Conservation (phyloP, 2,888 invertebrate genomes). For the Pristionchus arcanus region DNA sequence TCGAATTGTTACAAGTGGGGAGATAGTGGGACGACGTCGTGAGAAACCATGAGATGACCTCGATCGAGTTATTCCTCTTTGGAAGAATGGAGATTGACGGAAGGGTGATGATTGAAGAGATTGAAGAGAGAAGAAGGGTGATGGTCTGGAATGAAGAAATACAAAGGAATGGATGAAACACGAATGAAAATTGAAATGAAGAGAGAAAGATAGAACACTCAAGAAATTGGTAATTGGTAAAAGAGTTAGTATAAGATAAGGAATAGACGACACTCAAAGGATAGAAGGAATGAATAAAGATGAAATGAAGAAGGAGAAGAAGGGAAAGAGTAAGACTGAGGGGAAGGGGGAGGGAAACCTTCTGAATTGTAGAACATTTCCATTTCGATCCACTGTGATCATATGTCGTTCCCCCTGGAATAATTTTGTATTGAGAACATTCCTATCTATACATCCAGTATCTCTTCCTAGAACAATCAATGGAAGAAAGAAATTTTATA, state of each 20-base stretch:
- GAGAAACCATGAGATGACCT: conserved; percentile 46
- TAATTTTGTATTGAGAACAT: neutral
- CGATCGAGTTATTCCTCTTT: conserved; percentile 22
- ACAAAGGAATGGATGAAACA: neutral
- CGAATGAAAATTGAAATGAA: neutral
- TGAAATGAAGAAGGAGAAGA: neutral
- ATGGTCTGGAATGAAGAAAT: conserved; percentile 45
- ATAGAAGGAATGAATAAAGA: neutral
- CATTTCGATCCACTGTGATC: conserved; percentile 43
- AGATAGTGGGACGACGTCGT: conserved; percentile 1
- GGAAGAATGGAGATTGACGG: conserved; percentile 12
- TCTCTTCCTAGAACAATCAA: too few species aligned
- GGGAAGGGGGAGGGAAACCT: neutral
- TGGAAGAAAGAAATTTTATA: too few species aligned
- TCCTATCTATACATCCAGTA: neutral
- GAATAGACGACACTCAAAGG: neutral
- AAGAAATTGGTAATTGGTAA: neutral
- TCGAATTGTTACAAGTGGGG: conserved; percentile 11
- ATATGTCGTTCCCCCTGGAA: conserved; percentile 40
- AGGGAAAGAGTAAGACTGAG: neutral
- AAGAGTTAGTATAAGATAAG: neutral
- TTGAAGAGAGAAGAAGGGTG: conserved; percentile 24
- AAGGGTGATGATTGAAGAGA: conserved; percentile 12
- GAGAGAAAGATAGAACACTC: neutral
- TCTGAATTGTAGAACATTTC: conserved; percentile 48